Conservation (phyloP, 2,113 vertebrate genomes). For the Regulus satrapa region DNA sequence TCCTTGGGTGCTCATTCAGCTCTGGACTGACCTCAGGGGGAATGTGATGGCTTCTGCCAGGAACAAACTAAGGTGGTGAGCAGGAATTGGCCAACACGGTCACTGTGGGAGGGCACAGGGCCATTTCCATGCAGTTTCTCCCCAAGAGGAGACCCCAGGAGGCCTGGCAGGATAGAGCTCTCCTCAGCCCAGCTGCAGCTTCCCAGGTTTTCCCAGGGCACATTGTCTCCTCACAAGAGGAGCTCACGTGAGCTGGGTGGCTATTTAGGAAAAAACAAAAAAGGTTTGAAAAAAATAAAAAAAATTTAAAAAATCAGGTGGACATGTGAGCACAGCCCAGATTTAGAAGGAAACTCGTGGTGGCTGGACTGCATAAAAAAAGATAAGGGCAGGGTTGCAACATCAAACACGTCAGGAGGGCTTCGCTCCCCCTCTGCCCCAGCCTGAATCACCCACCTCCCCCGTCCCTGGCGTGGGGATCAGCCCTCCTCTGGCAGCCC, state of each 20-base stretch:
- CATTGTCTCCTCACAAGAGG: background rate
- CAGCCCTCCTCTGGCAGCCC: background rate
- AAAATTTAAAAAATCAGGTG: too few relatives aligned
- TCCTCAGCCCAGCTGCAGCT: background rate
- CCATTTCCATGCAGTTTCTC: background rate
- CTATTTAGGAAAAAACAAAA: background rate
- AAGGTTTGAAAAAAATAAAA: background rate
- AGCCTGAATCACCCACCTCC: background rate
- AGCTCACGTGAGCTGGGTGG: accelerated
- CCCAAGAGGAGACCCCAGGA: background rate
- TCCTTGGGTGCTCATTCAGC: accelerated
- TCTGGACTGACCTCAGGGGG: background rate
- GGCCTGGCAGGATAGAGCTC: background rate
- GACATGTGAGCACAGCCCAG: background rate
- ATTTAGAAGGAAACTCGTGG: background rate
- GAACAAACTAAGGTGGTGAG: background rate
- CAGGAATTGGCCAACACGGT: background rate
- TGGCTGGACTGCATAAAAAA: background rate
- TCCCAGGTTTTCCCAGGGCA: background rate
- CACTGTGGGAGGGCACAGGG: background rate
- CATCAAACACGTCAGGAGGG: background rate
- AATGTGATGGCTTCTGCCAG: background rate
- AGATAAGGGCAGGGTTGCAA: slow-evolving; percentile 22
- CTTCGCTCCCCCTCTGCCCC: background rate
- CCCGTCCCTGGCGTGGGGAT: accelerated